A percentile compares a stretch with the other conserved stretches of the same genome.
These are phyloP conservation scores for Sepiola atlantica DNA, from an alignment of 2,888 invertebrate species.

Conservation along the genomic window DNA sequence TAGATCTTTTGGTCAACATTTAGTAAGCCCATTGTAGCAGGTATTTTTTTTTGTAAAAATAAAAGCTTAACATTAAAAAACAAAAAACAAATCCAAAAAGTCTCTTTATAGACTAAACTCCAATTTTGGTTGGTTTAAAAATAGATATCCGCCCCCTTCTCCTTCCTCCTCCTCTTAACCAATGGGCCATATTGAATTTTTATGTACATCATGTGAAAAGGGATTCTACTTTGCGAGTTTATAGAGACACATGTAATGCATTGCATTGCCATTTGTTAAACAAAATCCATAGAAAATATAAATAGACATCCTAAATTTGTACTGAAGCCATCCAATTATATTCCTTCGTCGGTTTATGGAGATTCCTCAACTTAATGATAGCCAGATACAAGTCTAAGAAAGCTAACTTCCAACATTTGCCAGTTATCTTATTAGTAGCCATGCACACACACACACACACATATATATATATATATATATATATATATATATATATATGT, in stretches of 20 bases:
- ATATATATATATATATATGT: no score
- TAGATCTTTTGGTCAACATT: no score
- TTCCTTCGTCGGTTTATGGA: neutral
- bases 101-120: no score
- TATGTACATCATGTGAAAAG: neutral
- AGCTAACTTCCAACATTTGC: neutral
- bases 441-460: no score
- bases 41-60: no score
- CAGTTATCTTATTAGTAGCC: neutral
- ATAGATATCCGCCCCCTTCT: no score
- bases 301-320: neutral
- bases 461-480: no score
- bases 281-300: neutral
- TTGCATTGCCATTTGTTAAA: neutral
- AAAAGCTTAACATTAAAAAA: no score
- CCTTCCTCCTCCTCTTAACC: neutral
- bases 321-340: neutral
- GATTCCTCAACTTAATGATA: neutral
- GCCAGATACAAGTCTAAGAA: neutral
- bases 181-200: neutral
- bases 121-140: neutral
- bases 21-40: no score
- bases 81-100: no score
- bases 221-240: neutral
- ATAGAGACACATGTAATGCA: neutral